Base-by-base conservation (phyloP, 2,888 invertebrate species). In the Toxonevra muliebris region DNA sequence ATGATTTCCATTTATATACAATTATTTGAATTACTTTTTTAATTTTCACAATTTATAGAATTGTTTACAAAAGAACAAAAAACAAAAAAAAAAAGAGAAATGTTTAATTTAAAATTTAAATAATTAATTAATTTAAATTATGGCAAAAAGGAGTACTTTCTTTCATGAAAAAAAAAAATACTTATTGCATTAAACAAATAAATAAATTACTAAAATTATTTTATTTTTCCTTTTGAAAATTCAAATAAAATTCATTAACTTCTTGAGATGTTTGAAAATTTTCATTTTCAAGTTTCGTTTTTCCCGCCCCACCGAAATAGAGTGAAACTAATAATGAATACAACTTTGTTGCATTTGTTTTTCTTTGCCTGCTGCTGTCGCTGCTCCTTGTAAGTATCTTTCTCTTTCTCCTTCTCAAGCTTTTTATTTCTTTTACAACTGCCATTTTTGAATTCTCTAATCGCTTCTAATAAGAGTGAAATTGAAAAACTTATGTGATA, bases 391-490 rank as follows among this genome's bases (percentile, higher is more conserved):
- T 7, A 30, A 30, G 3, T 30, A 30, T 30, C 30, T 2, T 41
- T 40, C 42, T 15, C 17, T 1, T 41, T 43, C 20, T 48, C 48
- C 41, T 52, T 64, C 20, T 19, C n/a, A 17, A 66, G n/a, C 41
- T 15, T 48, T 59, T 50, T 50, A 65, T 48, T 63, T 61, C 15
- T 41, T 58, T 48, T 57, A 68, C 17, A 53, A 53, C 15, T 53
- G 19, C 53, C 0, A 70, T 54, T 70, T 68, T 71, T 65, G 71
- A 73, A 73, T 66, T 73, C 78, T 79, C 81, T 83, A 82, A 82
- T 83, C 83, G 79, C 80, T 82, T 80, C 83, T 80, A 82, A 83
- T 82, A 82, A 82, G 79, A 79, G 79, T 77, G 76, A 80, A 79
- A 81, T 81, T 80, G 80, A 80, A 81, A 79, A 82, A 82, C 81